Evolutionary conservation across 1,140 invertebrate genomes (phyloP), one percentile per base, ranked within the genome.

Genomic region (Drosophila sp.): DNA sequence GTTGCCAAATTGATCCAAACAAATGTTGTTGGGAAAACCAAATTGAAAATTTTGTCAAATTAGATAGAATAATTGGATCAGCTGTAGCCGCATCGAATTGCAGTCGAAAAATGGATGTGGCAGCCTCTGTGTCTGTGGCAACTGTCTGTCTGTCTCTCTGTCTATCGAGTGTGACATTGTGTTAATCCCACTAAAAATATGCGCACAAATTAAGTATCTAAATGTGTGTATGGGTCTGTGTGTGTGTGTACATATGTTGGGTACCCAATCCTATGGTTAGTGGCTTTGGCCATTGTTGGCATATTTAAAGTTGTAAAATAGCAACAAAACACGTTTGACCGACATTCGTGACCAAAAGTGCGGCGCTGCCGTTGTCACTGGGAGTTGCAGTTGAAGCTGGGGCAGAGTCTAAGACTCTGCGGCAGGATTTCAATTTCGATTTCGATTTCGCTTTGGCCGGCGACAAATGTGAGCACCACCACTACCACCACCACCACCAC

Each of bases 221-320:
- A 72, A 78, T 63, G 70, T 58, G 57, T 60, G 68, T 35, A 44
- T 50, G 23, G 10, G 5, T 60, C 1, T n/a, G 11, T 57, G 27
- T 57, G 23, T 50, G 29, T 55, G 54, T 41, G 40, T 41, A 17
- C 40, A 17, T 41, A 17, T 41, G n/a, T 17, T 50, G 33, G 27
- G n/a, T 27, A 44, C 8, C 8, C 41, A 30, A 35, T 58, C 40
- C 38, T 57, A 25, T 50, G 54, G 41, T 50, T 71, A 66, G 35
- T 67, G 66, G 66, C 77, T 30, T 62, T 60, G 77, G 70, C 70
- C 83, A 86, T 89, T 86, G 85, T 89, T 89, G 84, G 84, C 84
- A 89, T 89, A 89, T 89, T 89, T 89, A 89, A 89, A 89, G 85
- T 89, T 89, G 84, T 89, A 89, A 89, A 87, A 87, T 87, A 87